These are phyloP conservation scores for Tolypeutes matacus DNA, from an alignment of 2,797 vertebrate species.

Conservation along the genomic window DNA sequence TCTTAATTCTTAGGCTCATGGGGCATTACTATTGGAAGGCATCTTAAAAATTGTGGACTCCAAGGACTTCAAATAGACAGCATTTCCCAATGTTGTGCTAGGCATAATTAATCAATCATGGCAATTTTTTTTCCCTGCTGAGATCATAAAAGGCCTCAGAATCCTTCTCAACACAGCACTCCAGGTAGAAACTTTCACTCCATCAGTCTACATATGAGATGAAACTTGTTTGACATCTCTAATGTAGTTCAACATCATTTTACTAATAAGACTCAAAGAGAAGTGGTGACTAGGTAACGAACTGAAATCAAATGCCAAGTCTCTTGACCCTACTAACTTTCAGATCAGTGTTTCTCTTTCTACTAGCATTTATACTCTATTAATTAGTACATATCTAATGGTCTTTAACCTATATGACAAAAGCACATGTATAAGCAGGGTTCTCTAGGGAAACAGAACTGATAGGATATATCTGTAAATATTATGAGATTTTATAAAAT, in stretches of 20 bases:
- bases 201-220: not conserved
- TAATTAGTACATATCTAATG: too few species aligned
- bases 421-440: too few species aligned
- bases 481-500: too few species aligned
- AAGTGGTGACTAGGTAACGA: not conserved
- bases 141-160: not conserved
- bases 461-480: too few species aligned
- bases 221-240: not conserved
- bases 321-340: too few species aligned
- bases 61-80: not conserved
- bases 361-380: too few species aligned
- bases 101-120: not conserved
- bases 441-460: too few species aligned
- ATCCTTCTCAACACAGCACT: slow-evolving; percentile 34
- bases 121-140: not conserved
- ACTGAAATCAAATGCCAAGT: not conserved
- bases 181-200: not conserved
- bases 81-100: not conserved
- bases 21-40: not conserved
- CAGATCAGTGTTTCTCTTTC: too few species aligned
- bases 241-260: slow-evolving; percentile 24
- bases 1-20: not conserved
- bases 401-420: too few species aligned
- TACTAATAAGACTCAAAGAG: not conserved
- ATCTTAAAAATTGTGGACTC: slow-evolving; percentile 62